These are phyloP conservation scores for Philaenus spumarius DNA, from an alignment of 1,140 invertebrate species.

Conservation along the genomic window DNA sequence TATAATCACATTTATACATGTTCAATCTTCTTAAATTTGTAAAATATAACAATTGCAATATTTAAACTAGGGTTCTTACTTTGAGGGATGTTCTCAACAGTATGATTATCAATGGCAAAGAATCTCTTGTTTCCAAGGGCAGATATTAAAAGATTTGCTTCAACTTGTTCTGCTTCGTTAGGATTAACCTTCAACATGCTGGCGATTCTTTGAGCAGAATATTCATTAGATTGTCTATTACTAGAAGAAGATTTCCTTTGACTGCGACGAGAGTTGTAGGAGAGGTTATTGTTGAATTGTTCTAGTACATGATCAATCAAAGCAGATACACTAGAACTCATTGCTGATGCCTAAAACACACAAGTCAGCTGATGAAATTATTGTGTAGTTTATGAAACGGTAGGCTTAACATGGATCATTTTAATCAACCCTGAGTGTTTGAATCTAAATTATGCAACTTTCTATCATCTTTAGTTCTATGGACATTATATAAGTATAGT, in stretches of 20 bases:
- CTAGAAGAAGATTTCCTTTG: too few relatives aligned
- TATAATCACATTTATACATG: too few relatives aligned
- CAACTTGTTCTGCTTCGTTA: constrained; percentile 45
- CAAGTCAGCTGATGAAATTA: too few relatives aligned
- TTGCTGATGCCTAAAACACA: constrained; percentile 4
- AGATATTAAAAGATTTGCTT: constrained; percentile 45
- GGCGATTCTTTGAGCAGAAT: constrained; percentile 44
- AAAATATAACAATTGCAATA: too few relatives aligned
- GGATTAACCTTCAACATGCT: constrained; percentile 49
- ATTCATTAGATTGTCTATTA: constrained; percentile 24
- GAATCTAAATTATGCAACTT: too few relatives aligned
- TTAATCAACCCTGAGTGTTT: too few relatives aligned
- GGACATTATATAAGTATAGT: too few relatives aligned
- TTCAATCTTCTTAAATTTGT: too few relatives aligned
- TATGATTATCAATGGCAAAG: constrained; percentile 49
- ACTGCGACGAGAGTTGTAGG: background rate
- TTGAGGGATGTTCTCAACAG: constrained; percentile 41
- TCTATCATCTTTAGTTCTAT: too few relatives aligned
- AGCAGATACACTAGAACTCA: background rate
- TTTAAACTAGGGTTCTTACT: constrained; percentile 30
- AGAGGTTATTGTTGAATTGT: background rate
- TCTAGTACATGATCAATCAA: background rate
- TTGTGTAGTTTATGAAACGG: too few relatives aligned
- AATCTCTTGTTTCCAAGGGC: constrained; percentile 40
- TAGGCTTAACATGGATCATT: too few relatives aligned